A percentile compares a stretch with the other conserved stretches of the same genome.
phyloP scores from a whole-genome alignment of 2,888 invertebrate species.

The Gastrophysa polygoni region DNA sequence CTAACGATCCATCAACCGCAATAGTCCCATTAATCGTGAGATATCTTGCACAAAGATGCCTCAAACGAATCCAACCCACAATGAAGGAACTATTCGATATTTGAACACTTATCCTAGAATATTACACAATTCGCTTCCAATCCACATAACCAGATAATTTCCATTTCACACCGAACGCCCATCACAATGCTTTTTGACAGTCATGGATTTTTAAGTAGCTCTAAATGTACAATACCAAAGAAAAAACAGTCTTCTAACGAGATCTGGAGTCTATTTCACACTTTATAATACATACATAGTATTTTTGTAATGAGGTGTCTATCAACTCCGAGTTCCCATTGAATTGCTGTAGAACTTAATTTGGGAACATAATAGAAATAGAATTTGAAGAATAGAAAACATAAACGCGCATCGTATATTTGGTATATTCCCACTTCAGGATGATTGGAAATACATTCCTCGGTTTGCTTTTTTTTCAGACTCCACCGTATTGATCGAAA shows the following conservation, averaged over 20 bases:
- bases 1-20: no score
- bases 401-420: conserved; percentile 22
- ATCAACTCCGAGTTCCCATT: conserved; percentile 32
- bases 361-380: conserved; percentile 29
- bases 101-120: conserved; percentile 19
- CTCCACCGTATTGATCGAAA: neutral
- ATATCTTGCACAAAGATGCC: no score
- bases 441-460: conserved; percentile 29
- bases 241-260: conserved; percentile 32
- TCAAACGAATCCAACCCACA: no score
- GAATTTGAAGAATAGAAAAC: conserved; percentile 23
- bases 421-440: conserved; percentile 18
- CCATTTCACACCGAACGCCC: conserved; percentile 21
- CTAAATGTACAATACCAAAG: conserved; percentile 21
- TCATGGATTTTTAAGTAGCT: conserved; percentile 21
- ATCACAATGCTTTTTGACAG: conserved; percentile 22
- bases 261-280: conserved; percentile 36
- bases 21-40: no score
- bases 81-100: conserved; percentile 18
- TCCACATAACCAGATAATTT: conserved; percentile 21
- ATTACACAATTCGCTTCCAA: conserved; percentile 19
- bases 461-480: conserved; percentile 17
- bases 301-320: conserved; percentile 38
- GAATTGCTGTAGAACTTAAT: conserved; percentile 28
- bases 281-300: conserved; percentile 35